Base-by-base conservation (phyloP, 2,888 invertebrate species). In the Leucania comma region DNA sequence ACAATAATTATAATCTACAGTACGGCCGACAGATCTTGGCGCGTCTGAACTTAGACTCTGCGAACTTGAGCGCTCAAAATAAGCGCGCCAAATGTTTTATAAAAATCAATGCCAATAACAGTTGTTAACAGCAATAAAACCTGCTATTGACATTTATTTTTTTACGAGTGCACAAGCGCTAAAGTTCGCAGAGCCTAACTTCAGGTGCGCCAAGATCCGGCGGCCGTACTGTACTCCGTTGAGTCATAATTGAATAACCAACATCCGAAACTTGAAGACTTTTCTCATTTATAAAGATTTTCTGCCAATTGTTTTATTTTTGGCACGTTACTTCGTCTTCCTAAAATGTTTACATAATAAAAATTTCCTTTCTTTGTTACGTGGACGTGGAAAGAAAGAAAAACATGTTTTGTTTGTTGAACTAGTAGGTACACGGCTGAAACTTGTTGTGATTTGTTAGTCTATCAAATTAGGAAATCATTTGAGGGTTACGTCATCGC, bases 251-350 rank as follows among this genome's bases (percentile, higher is more conserved):
- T n/a, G n/a, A 29, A 4, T 10, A 17, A 32, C 54, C n/a, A 10
- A 4, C 54, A 3, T 4, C n/a, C 50, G n/a, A 32, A 24, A 51
- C 20, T 9, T 20, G 8, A 46, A 48, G n/a, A 48, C 46, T 48
- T 46, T 35, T n/a, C 53, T 17, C 53, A 54, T 56, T 56, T n/a
- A 56, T n/a, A 53, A 26, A 53, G n/a, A 66, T 51, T 71, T 70
- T 62, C 32, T 62, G 35, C 29, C 42, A 67, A 51, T 35, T 38
- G 54, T 58, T 67, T 63, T 70, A 61, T 67, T 64, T 76, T 64
- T 70, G 76, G 65, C 70, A 69, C 51, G 42, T 54, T 35, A 38
- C 53, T 35, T 72, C 29, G 50, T 4, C 46, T 78, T 53, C 32
- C 35, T 56, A 12, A 24, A 35, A 35, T 20, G 38, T 57, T 79